Conservation (phyloP, 1,140 invertebrate genomes). For the Galleria mellonella region DNA sequence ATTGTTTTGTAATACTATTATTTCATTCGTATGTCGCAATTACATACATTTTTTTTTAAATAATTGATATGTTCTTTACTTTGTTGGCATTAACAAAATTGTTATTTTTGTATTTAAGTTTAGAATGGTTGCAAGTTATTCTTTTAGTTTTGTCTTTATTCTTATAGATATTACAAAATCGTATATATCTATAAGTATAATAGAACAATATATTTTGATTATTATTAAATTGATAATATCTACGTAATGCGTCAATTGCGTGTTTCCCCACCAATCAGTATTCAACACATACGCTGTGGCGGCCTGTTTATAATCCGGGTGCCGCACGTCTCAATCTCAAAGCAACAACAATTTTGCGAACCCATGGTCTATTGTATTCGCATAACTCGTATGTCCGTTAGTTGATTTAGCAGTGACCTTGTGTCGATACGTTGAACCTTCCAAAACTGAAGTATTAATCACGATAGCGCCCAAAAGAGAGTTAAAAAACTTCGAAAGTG, state of each 20-base stretch:
- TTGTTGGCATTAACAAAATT: no score
- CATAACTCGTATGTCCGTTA: slow-evolving; percentile 5
- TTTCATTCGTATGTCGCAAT: no score
- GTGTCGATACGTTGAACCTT: slow-evolving; percentile 28
- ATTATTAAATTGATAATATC: no score
- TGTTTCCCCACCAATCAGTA: slow-evolving; percentile 48
- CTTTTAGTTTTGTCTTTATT: no score
- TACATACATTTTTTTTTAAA: no score
- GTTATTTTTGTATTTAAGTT: no score
- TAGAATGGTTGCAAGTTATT: no score
- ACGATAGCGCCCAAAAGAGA: slow-evolving; percentile 30
- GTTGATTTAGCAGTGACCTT: slow-evolving; percentile 31
- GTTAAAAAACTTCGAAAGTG: slow-evolving; percentile 32
- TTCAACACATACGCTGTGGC: slow-evolving; percentile 20
- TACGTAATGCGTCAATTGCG: slow-evolving; percentile 15
- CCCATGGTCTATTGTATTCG: slow-evolving; percentile 14
- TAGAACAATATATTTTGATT: no score
- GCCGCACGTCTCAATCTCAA: slow-evolving; percentile 20
- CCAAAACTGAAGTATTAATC: slow-evolving; percentile 22
- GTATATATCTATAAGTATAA: no score
- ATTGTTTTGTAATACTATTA: no score
- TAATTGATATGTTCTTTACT: no score
- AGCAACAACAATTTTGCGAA: slow-evolving; percentile 19
- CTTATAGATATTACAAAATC: no score
- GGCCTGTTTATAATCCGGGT: slow-evolving; percentile 34